Evolutionary conservation across 2,113 vertebrate species (phyloP).

Genomic region (Sapayoa aenigma): DNA sequence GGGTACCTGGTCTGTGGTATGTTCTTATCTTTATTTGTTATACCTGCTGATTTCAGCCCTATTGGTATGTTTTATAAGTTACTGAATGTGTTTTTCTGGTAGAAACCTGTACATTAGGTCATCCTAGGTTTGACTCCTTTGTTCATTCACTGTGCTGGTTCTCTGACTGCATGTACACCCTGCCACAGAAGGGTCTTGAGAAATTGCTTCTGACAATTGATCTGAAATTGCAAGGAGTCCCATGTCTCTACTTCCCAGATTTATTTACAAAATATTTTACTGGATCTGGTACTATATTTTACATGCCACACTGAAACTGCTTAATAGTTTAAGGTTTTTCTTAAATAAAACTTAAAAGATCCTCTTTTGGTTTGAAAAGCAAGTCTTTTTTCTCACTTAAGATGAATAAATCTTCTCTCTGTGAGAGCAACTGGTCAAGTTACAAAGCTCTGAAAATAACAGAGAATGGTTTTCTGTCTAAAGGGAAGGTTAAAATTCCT

Average conservation of each 20-base stretch:
- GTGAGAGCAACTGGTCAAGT: not conserved
- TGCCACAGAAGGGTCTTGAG: not conserved
- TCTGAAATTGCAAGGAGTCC: not conserved
- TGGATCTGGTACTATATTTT: not conserved
- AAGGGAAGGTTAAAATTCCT: not conserved
- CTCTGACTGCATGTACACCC: not conserved
- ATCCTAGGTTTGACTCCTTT: not conserved
- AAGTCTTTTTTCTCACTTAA: not conserved
- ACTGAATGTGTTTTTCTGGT: not conserved
- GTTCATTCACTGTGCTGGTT: not conserved
- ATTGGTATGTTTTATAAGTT: not conserved
- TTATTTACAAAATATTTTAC: not conserved
- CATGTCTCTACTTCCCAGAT: not conserved
- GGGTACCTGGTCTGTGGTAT: not conserved
- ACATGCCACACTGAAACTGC: not conserved
- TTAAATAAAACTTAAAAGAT: not conserved
- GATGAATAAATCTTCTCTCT: not conserved
- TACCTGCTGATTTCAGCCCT: not conserved
- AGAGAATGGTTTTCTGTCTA: not conserved
- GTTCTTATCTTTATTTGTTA: not conserved
- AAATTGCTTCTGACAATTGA: not conserved
- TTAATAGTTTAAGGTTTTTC: not conserved
- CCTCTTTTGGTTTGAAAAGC: not conserved
- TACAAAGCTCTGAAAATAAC: not conserved
- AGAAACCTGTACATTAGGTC: not conserved